Conservation (phyloP, 2,113 vertebrate species). For the Thunnus maccoyii region DNA sequence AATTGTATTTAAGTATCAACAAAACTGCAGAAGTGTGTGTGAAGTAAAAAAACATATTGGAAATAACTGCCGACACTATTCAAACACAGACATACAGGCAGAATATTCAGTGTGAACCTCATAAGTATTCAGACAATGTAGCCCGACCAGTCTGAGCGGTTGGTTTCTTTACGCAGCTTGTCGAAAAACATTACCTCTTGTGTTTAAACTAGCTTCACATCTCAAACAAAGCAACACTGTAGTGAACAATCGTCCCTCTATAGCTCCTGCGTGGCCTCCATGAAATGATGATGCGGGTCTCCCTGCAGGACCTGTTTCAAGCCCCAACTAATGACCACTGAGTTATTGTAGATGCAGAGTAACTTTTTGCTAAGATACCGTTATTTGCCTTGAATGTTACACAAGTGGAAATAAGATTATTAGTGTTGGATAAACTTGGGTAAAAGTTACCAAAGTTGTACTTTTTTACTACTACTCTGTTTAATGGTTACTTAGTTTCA, state of each 20-base stretch:
- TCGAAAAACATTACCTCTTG: constrained; percentile 52
- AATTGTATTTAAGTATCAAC: too few species aligned
- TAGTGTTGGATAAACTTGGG: not conserved
- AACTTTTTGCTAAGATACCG: not conserved
- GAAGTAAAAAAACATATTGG: not conserved
- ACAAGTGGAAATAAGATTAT: too few species aligned
- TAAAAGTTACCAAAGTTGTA: not conserved
- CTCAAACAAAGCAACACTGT: constrained; percentile 25
- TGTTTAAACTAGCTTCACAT: constrained; percentile 46
- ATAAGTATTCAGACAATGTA: constrained; percentile 58
- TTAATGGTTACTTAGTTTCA: too few species aligned
- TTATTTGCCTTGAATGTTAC: too few species aligned
- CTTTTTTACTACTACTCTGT: too few species aligned
- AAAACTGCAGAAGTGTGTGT: not conserved
- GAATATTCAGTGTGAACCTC: not conserved
- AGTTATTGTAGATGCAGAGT: not conserved
- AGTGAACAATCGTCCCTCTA: constrained; percentile 8
- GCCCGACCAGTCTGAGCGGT: constrained; percentile 65
- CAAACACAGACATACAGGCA: too few species aligned
- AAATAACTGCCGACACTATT: not conserved
- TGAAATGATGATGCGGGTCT: not conserved
- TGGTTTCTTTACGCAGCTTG: constrained; percentile 33
- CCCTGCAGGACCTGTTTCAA: not conserved
- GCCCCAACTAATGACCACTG: not conserved
- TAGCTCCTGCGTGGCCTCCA: not conserved